Evolutionary conservation across 2,797 vertebrate genomes (phyloP).

Genomic region (Eurystomus glaucurus): DNA sequence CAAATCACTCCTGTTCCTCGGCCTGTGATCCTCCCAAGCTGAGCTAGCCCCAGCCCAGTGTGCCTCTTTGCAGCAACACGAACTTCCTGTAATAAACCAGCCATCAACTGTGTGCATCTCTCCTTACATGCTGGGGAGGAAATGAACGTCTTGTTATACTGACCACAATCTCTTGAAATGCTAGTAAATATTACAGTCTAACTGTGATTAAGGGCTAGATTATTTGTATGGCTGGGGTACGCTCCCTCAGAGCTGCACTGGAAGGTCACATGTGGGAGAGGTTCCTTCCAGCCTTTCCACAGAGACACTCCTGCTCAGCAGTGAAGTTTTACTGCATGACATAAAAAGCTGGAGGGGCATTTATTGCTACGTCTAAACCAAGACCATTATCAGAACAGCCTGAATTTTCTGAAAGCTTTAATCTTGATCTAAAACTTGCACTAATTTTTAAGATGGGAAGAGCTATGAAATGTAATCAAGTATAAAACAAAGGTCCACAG

Average conservation of each 20-base stretch:
- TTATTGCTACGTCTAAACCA: background rate
- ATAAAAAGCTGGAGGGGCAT: background rate
- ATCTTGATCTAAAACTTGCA: background rate
- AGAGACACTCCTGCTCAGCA: rapidly evolving
- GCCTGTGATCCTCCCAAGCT: background rate
- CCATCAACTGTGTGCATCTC: background rate
- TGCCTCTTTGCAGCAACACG: background rate
- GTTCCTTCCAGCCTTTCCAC: background rate
- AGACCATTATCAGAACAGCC: background rate
- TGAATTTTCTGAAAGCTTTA: background rate
- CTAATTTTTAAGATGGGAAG: background rate
- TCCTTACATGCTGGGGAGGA: background rate
- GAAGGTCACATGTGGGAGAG: rapidly evolving
- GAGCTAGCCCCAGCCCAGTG: background rate
- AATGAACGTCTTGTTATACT: background rate
- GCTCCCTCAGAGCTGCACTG: background rate
- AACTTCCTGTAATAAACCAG: constrained; percentile 53
- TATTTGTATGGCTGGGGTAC: background rate
- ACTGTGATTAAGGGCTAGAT: background rate
- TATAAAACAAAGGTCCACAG: background rate
- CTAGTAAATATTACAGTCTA: background rate
- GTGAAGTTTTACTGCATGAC: background rate
- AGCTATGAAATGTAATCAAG: background rate
- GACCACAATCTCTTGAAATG: constrained; percentile 19
- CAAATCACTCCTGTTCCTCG: background rate